Conservation (phyloP, 2,888 invertebrate species). For the Dolichopus griseipennis region DNA sequence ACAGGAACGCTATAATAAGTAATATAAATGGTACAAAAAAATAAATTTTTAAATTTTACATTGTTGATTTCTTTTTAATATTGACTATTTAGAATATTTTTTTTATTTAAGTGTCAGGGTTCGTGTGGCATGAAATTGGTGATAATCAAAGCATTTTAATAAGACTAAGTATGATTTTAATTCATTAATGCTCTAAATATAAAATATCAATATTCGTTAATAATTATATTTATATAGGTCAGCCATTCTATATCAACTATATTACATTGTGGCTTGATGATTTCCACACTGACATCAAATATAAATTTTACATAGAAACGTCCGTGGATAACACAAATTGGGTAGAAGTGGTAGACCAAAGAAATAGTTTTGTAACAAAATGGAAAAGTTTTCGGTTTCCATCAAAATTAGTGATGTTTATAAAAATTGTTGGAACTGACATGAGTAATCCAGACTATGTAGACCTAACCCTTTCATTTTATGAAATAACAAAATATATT, state of each 20-base stretch:
- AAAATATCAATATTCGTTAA: no score
- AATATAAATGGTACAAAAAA: slow-evolving; percentile 90
- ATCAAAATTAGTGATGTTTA: slow-evolving; percentile 79
- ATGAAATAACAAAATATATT: no score
- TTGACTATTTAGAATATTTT: no score
- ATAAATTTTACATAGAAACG: slow-evolving; percentile 93
- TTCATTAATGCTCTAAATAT: not conserved
- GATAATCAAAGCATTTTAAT: slow-evolving; percentile 91
- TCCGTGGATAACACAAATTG: slow-evolving; percentile 88
- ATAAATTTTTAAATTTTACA: slow-evolving; percentile 47
- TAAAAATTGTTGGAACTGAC: slow-evolving; percentile 92
- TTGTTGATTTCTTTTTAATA: no score
- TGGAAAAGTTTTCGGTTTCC: slow-evolving; percentile 90
- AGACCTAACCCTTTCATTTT: no score
- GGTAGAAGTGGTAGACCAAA: slow-evolving; percentile 82
- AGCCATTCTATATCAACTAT: slow-evolving; percentile 87
- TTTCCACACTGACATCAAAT: slow-evolving; percentile 96
- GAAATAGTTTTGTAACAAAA: slow-evolving; percentile 74
- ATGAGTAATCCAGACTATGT: no score
- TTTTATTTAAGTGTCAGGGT: no score
- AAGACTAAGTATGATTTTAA: slow-evolving; percentile 75
- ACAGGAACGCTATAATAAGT: no score
- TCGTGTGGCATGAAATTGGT: slow-evolving; percentile 93
- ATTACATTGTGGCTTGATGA: slow-evolving; percentile 88
- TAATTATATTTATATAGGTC: no score